phyloP scores from a whole-genome alignment of 2,797 vertebrate genomes.

The Danio choprae region DNA sequence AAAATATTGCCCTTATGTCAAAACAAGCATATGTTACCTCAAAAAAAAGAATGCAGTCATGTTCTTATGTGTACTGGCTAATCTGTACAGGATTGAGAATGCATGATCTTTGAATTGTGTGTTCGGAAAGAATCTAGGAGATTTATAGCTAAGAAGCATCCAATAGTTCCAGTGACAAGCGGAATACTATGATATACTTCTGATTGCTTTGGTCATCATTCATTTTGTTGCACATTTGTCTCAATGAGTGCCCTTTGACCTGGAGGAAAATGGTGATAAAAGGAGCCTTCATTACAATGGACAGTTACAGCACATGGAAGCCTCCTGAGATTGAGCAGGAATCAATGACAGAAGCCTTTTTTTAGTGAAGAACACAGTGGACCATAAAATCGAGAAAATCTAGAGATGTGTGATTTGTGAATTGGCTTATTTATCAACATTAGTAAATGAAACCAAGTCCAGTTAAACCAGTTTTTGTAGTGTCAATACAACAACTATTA shows the following conservation, averaged over 20 bases:
- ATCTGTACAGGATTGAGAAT: background rate
- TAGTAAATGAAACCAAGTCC: background rate
- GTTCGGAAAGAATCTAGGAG: slow-evolving; percentile 14
- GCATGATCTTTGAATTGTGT: background rate
- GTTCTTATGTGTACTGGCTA: background rate
- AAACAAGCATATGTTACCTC: too few relatives aligned
- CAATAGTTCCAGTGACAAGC: background rate
- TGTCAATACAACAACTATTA: background rate
- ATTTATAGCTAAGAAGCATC: background rate
- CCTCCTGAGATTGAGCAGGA: slow-evolving; percentile 73
- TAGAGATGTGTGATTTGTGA: background rate
- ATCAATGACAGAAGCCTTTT: slow-evolving; percentile 71
- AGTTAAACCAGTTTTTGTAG: background rate
- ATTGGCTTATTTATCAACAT: background rate
- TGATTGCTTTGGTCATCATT: slow-evolving; percentile 69
- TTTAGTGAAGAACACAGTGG: slow-evolving; percentile 25
- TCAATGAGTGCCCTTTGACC: slow-evolving; percentile 81
- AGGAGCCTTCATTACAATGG: slow-evolving; percentile 79
- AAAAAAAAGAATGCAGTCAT: background rate
- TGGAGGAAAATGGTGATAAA: slow-evolving; percentile 80
- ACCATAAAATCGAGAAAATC: slow-evolving; percentile 17
- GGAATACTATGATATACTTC: slow-evolving; percentile 56
- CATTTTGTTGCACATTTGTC: slow-evolving; percentile 75
- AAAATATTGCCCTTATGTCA: too few relatives aligned
- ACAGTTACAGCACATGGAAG: slow-evolving; percentile 79